phyloP scores from a whole-genome alignment of 2,113 vertebrate genomes.

The Megaceryle maxima region DNA sequence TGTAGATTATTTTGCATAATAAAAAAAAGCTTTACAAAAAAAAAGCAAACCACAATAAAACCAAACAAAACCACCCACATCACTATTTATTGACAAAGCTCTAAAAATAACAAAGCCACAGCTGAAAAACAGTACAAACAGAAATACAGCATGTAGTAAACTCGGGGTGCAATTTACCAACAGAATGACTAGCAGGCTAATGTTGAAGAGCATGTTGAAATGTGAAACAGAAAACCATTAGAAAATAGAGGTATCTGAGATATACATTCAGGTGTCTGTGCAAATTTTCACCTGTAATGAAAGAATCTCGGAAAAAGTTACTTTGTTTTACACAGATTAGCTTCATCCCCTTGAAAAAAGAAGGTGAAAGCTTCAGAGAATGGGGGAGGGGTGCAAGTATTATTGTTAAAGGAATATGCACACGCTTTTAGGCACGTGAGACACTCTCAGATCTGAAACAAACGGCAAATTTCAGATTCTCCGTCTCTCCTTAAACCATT shows the following conservation, averaged over 20 bases:
- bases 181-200: neutral
- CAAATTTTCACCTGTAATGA: neutral
- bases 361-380: neutral
- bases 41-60: neutral
- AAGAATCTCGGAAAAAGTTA: neutral
- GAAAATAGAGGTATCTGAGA: neutral
- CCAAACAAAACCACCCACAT: neutral
- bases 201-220: neutral
- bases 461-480: neutral
- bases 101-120: slow-evolving; percentile 4
- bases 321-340: neutral
- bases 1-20: neutral
- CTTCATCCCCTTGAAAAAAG: neutral
- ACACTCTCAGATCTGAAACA: neutral
- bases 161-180: neutral
- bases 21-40: neutral
- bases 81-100: neutral
- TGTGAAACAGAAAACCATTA: neutral
- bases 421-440: neutral
- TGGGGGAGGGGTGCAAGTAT: neutral
- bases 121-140: neutral
- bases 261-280: neutral
- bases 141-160: neutral
- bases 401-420: neutral
- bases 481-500: neutral